Conservation (phyloP, 2,113 vertebrate species). For the Equus przewalskii region DNA sequence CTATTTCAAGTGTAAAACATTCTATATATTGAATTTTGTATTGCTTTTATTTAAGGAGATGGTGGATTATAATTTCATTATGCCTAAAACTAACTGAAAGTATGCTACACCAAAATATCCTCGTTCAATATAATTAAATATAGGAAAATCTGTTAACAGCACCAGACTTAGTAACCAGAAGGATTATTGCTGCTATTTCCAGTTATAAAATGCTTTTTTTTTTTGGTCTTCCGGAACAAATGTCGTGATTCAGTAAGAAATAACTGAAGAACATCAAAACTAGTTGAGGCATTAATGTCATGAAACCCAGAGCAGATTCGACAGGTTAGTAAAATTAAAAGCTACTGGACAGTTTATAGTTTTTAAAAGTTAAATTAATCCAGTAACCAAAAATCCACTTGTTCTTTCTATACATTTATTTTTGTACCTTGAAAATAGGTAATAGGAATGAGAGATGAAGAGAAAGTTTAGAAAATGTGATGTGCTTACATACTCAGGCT, state of each 20-base stretch:
- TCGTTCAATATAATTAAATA: background rate
- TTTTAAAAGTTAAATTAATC: background rate
- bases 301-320: background rate
- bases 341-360: accelerated
- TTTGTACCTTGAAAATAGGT: background rate
- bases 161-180: background rate
- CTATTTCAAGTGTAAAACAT: conserved; percentile 13
- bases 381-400: background rate
- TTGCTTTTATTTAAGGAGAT: background rate
- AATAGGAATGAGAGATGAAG: background rate
- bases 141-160: background rate
- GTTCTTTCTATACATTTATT: background rate
- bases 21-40: background rate
- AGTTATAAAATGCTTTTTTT: background rate
- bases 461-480: background rate
- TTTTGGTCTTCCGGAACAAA: background rate
- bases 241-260: conserved; percentile 6
- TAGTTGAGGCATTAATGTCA: background rate
- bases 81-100: conserved; percentile 18
- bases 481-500: background rate
- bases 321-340: background rate
- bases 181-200: background rate
- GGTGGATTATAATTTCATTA: background rate
- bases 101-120: background rate
- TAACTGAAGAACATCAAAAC: background rate